Evolutionary conservation across 2,113 vertebrate species (phyloP).

Genomic region (Synchiropus splendidus): DNA sequence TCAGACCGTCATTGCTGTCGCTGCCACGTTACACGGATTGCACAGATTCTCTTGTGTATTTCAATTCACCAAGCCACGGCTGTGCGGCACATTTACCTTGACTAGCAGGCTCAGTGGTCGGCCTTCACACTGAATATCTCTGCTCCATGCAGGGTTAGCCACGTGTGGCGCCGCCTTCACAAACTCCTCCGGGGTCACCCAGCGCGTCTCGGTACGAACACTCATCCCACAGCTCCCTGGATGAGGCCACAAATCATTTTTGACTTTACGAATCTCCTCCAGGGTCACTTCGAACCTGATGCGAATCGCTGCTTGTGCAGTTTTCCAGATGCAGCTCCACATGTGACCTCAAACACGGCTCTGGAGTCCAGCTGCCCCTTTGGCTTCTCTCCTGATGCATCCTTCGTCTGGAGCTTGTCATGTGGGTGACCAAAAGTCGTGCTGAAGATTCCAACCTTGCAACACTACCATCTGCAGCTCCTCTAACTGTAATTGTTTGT

Average conservation of each 20-base stretch:
- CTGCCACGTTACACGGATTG: not conserved
- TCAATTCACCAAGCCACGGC: no score
- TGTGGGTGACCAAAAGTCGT: not conserved
- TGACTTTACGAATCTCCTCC: no score
- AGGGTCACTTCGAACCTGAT: constrained; percentile 31
- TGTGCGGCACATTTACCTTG: no score
- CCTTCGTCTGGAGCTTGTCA: not conserved
- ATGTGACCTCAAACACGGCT: constrained; percentile 39
- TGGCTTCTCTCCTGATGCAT: constrained; percentile 11
- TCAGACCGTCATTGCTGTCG: no score
- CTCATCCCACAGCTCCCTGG: constrained; percentile 48
- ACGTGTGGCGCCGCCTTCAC: constrained; percentile 1
- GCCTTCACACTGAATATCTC: constrained; percentile 44
- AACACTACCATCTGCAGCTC: not conserved
- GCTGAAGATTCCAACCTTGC: constrained; percentile 9
- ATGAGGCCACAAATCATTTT: not conserved
- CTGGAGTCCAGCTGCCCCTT: constrained; percentile 2
- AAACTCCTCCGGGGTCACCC: constrained; percentile 58
- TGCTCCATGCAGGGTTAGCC: constrained; percentile 39
- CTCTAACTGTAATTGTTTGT: no score
- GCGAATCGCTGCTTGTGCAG: constrained; percentile 49
- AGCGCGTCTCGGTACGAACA: constrained; percentile 55
- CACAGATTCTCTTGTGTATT: no score
- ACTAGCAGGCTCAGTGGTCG: constrained; percentile 32
- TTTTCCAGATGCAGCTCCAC: constrained; percentile 26